phyloP scores from a whole-genome alignment of 1,140 invertebrate species.

The Drosophila truncata region DNA sequence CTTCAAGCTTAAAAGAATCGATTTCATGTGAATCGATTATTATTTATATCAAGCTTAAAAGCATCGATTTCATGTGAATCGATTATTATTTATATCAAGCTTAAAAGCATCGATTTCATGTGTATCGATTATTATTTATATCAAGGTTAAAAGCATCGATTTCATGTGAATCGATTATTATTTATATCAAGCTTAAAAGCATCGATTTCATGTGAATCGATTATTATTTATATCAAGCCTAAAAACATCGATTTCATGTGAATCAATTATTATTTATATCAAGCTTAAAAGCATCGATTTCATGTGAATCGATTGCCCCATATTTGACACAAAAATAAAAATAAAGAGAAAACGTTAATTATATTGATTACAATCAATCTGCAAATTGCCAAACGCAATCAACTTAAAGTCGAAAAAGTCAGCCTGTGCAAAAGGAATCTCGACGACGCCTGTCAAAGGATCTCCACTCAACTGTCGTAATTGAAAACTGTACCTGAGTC shows the following conservation, averaged over 20 bases:
- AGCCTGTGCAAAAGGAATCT: constrained; percentile 22
- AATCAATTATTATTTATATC: constrained; percentile 9
- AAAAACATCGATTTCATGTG: constrained; percentile 3
- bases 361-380: constrained; percentile 54
- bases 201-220: constrained; percentile 8
- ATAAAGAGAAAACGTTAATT: constrained; percentile 17
- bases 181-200: too few relatives aligned
- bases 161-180: constrained; percentile 8
- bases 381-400: constrained; percentile 54
- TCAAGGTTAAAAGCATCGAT: constrained; percentile 8
- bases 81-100: too few relatives aligned
- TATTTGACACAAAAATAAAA: constrained; percentile 3
- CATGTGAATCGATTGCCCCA: constrained; percentile 21
- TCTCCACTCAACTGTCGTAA: constrained; percentile 65
- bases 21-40: constrained; percentile 16
- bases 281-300: constrained; percentile 9
- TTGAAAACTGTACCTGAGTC: constrained; percentile 73
- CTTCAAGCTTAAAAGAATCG: background rate
- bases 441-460: constrained; percentile 63
- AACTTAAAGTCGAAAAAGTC: constrained; percentile 44
- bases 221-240: too few relatives aligned
- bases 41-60: too few relatives aligned
- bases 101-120: constrained; percentile 6
- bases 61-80: constrained; percentile 5
- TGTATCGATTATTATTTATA: constrained; percentile 11